Percentiles rank a stretch among this genome's conserved stretches.
These are phyloP conservation scores for Danionella dracula DNA, from an alignment of 2,797 vertebrate species.

Conservation along the genomic window DNA sequence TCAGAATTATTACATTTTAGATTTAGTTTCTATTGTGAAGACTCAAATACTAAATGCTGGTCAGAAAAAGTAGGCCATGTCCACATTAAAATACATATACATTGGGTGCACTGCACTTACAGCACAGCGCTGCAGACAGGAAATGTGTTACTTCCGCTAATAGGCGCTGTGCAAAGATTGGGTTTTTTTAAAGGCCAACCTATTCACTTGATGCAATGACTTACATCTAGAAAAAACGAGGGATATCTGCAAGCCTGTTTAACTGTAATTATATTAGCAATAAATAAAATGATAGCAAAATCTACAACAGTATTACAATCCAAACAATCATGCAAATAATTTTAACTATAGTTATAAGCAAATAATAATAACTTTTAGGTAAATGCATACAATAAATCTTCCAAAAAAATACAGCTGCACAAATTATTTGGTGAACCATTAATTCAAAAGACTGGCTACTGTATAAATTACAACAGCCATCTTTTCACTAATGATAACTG, in stretches of 20 bases:
- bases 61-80: neutral
- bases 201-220: neutral
- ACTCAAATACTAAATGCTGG: neutral
- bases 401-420: neutral
- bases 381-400: no score
- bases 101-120: neutral
- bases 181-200: conserved; percentile 25
- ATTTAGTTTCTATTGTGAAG: neutral
- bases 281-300: no score
- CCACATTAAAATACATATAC: neutral
- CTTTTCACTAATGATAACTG: neutral
- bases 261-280: no score
- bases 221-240: neutral
- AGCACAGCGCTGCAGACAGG: conserved; percentile 29
- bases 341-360: no score
- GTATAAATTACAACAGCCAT: neutral
- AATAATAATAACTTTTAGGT: no score
- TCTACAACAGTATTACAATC: no score
- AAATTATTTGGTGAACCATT: no score
- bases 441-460: neutral
- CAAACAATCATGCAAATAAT: no score
- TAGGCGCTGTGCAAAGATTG: neutral
- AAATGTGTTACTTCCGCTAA: conserved; percentile 43
- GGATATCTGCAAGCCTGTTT: no score
- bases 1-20: neutral